Evolutionary conservation across 1,140 invertebrate genomes (phyloP).

Genomic region (Oncopeltus fasciatus): DNA sequence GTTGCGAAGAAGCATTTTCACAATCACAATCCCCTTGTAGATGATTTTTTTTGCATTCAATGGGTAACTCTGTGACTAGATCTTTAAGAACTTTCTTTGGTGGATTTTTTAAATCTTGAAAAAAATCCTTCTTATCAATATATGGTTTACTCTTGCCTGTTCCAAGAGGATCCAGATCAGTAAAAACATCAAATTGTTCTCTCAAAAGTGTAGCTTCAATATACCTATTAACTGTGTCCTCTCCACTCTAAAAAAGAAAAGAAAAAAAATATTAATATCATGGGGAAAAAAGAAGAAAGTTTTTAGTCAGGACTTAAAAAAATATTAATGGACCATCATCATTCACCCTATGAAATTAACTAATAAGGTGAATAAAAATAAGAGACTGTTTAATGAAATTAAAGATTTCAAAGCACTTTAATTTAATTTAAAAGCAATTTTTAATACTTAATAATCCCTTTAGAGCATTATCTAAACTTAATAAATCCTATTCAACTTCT

Average conservation of each 20-base stretch:
- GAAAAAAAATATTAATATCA: not conserved
- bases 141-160: constrained; percentile 78
- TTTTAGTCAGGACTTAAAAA: not conserved
- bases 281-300: not conserved
- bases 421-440: too few species aligned
- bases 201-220: not conserved
- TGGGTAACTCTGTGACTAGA: constrained; percentile 35
- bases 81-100: constrained; percentile 81
- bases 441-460: too few species aligned
- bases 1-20: not conserved
- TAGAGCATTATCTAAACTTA: too few species aligned
- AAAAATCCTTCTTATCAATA: constrained; percentile 88
- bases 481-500: too few species aligned
- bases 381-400: too few species aligned
- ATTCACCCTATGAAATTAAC: too few species aligned
- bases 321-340: not conserved
- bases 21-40: constrained; percentile 14
- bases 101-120: constrained; percentile 83
- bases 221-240: constrained; percentile 6
- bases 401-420: too few species aligned
- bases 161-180: constrained; percentile 78
- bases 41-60: constrained; percentile 12
- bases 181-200: constrained; percentile 58
- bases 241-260: constrained; percentile 11
- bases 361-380: too few species aligned